Evolutionary conservation across 2,113 vertebrate species (phyloP).

Genomic region (Protomyctophum bolini): DNA sequence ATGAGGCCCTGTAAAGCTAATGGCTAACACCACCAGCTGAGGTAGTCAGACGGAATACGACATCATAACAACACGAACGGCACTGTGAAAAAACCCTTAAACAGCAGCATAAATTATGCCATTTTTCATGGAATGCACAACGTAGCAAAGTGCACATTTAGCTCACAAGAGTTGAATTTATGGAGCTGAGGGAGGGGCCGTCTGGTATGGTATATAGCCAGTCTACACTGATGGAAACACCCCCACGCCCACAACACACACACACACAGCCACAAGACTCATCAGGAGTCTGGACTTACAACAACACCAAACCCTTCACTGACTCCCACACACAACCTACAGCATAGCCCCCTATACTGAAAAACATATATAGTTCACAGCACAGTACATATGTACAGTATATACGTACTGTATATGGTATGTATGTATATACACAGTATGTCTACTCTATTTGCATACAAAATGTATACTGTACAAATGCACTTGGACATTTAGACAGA

Average conservation of each 20-base stretch:
- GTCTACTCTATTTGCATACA: too few species aligned
- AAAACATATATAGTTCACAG: too few species aligned
- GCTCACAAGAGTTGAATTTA: constrained; percentile 24
- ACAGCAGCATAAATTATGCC: constrained; percentile 3
- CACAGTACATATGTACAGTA: too few species aligned
- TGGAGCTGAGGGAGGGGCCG: constrained; percentile 3
- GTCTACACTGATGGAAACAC: constrained; percentile 2
- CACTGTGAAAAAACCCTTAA: constrained; percentile 25
- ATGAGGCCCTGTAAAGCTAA: constrained; percentile 4
- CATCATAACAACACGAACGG: constrained; percentile 23
- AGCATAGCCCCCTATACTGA: too few species aligned
- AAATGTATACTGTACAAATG: too few species aligned
- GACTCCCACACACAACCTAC: too few species aligned
- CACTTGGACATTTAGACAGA: too few species aligned
- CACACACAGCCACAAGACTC: neutral
- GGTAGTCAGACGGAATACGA: constrained; percentile 1
- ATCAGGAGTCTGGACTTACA: neutral
- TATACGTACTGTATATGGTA: too few species aligned
- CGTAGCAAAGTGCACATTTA: neutral
- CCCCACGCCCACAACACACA: constrained; percentile 35
- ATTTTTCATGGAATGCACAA: neutral
- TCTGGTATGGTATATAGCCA: neutral
- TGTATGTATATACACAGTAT: too few species aligned
- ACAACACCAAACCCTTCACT: neutral
- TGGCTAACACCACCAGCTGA: constrained; percentile 10